Percentiles rank a stretch among this genome's conserved stretches.
Evolutionary conservation across 2,113 vertebrate genomes (phyloP).

Genomic region (Bubo bubo): DNA sequence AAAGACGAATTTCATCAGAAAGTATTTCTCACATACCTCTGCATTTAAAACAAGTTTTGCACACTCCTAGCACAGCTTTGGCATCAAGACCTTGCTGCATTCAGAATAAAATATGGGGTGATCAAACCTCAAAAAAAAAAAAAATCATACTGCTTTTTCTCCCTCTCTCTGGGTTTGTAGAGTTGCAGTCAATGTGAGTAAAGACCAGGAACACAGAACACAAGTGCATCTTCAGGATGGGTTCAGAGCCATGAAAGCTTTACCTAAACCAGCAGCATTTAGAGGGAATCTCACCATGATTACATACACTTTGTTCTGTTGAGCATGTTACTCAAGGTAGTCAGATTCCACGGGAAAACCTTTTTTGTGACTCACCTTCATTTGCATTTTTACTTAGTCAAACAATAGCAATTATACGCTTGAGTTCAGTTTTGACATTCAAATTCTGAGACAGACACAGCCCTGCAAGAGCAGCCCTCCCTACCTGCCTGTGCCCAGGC

Average conservation of each 20-base stretch:
- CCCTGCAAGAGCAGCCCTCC: not conserved
- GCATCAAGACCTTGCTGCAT: not conserved
- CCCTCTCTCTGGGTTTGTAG: not conserved
- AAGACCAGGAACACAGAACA: not conserved
- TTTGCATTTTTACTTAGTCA: constrained; percentile 11
- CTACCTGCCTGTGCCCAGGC: not conserved
- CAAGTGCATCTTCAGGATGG: accelerated
- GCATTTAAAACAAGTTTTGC: not conserved
- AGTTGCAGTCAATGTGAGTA: accelerated
- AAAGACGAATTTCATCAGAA: accelerated
- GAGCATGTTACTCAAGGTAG: not conserved
- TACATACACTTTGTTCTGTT: not conserved
- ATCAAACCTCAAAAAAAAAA: not conserved
- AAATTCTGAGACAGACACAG: not conserved
- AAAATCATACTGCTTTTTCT: accelerated
- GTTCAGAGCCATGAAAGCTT: not conserved
- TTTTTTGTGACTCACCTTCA: constrained; percentile 22
- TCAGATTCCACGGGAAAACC: not conserved
- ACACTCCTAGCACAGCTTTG: not conserved
- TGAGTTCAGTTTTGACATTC: not conserved
- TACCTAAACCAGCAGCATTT: accelerated
- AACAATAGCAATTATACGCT: not conserved
- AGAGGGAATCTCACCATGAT: not conserved
- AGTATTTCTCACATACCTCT: accelerated
- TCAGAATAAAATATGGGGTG: not conserved